These are phyloP conservation scores for Pterocles burchelli DNA, from an alignment of 2,113 vertebrate genomes.

Conservation along the genomic window DNA sequence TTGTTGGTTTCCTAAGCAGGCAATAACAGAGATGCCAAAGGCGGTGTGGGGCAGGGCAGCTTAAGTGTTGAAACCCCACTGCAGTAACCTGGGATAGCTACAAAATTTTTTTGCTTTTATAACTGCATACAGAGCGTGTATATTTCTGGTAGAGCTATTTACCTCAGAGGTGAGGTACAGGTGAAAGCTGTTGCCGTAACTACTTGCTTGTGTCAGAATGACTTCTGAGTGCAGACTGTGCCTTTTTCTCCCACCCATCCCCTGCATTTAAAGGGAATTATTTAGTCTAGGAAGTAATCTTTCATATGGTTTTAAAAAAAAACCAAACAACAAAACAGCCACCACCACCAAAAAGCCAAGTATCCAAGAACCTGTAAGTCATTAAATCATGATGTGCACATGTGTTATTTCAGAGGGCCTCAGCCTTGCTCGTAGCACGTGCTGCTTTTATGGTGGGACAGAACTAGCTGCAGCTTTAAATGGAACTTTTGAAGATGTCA, in stretches of 20 bases:
- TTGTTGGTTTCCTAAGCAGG: not conserved
- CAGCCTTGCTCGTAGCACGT: too few species aligned
- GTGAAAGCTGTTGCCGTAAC: not conserved
- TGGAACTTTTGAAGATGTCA: not conserved
- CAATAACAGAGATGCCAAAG: not conserved
- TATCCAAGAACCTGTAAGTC: not conserved
- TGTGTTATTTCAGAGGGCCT: not conserved
- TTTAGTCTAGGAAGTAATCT: not conserved
- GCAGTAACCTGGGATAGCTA: not conserved
- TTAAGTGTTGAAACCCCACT: not conserved
- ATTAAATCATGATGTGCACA: not conserved
- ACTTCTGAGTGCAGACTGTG: not conserved
- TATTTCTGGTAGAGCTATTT: not conserved
- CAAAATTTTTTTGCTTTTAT: not conserved
- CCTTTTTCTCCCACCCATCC: not conserved
- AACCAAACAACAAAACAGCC: fast-evolving
- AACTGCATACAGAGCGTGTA: not conserved
- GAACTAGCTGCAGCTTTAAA: not conserved
- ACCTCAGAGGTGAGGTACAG: not conserved
- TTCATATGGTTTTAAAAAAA: not conserved
- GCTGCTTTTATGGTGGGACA: not conserved
- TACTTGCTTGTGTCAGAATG: not conserved
- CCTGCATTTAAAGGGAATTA: not conserved
- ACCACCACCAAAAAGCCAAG: not conserved
- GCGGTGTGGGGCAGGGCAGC: not conserved